Percentiles rank a stretch among this genome's conserved stretches.
These are phyloP conservation scores for Tor tambroides DNA, from an alignment of 2,113 vertebrate genomes.

Conservation along the genomic window DNA sequence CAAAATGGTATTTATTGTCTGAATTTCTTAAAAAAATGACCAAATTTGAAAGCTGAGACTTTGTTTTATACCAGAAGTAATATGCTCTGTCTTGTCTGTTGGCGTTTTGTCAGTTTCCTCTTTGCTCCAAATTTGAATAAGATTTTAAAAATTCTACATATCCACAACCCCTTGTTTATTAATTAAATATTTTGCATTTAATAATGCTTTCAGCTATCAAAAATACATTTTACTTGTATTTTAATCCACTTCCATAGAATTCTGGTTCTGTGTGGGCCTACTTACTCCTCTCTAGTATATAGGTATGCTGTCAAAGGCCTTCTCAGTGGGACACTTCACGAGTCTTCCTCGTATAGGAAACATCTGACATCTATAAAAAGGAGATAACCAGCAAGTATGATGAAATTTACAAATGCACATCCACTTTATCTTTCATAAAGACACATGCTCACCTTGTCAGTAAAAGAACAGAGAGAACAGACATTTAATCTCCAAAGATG, in stretches of 20 bases:
- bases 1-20: too few species aligned
- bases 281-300: not conserved
- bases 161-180: not conserved
- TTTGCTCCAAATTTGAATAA: too few species aligned
- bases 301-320: not conserved
- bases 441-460: not conserved
- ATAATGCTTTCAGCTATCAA: not conserved
- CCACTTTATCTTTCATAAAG: conserved; percentile 5
- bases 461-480: not conserved
- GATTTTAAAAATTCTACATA: not conserved
- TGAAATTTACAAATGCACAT: not conserved
- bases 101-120: too few species aligned
- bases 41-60: too few species aligned
- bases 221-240: not conserved
- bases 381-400: not conserved
- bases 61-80: too few species aligned
- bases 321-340: not conserved
- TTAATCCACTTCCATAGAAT: not conserved
- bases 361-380: not conserved
- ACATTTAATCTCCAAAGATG: not conserved
- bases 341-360: not conserved
- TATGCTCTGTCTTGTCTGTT: too few species aligned
- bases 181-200: not conserved
- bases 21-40: too few species aligned
- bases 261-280: not conserved